Conservation (phyloP, 2,113 vertebrate genomes). For the Scopus umbretta region DNA sequence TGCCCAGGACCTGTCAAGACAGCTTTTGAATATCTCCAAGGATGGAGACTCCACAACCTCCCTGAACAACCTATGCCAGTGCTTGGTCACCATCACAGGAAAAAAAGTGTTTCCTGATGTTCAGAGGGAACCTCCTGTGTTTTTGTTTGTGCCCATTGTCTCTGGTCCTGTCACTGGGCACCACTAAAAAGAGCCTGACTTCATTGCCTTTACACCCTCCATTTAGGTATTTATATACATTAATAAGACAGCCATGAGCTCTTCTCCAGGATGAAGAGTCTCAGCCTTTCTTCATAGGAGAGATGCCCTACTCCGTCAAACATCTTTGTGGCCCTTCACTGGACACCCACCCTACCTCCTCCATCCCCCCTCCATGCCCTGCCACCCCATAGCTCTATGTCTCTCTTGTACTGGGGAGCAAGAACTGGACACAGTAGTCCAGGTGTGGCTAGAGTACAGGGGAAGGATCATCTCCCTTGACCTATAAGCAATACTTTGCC, state of each 20-base stretch:
- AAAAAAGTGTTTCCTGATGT: not conserved
- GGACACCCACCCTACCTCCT: not conserved
- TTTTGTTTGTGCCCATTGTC: not conserved
- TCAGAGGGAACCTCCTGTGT: not conserved
- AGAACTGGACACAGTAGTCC: not conserved
- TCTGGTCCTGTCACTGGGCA: not conserved
- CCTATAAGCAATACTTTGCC: not conserved
- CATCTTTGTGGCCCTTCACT: not conserved
- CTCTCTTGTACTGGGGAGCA: not conserved
- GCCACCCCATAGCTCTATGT: not conserved
- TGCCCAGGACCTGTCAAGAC: not conserved
- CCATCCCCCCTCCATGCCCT: rapidly evolving
- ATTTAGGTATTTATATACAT: not conserved
- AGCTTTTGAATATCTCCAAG: not conserved
- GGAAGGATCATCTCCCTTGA: not conserved
- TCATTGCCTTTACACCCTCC: not conserved
- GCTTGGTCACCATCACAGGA: not conserved
- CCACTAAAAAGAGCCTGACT: not conserved
- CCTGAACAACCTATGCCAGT: not conserved
- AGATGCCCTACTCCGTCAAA: not conserved
- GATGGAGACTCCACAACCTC: not conserved
- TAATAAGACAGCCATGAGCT: not conserved
- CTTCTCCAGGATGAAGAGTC: not conserved
- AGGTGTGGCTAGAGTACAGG: not conserved
- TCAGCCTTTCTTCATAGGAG: not conserved